Percentiles rank a stretch among this genome's conserved stretches.
These are phyloP conservation scores for Scomber japonicus DNA, from an alignment of 2,113 vertebrate genomes.

Conservation along the genomic window DNA sequence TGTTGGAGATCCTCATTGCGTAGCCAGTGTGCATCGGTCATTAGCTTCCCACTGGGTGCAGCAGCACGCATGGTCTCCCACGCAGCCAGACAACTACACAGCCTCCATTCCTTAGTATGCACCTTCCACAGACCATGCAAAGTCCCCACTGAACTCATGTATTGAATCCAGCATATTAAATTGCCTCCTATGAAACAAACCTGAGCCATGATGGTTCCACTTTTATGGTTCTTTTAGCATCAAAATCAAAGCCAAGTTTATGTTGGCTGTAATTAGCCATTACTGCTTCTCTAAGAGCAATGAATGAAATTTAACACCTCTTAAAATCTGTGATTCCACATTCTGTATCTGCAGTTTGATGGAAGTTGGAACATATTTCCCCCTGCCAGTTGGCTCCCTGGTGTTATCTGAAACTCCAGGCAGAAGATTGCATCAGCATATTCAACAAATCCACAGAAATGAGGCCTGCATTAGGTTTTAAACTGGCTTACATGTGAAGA, in stretches of 20 bases:
- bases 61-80: slow-evolving; percentile 69
- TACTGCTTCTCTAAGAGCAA: slow-evolving; percentile 26
- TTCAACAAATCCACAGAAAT: slow-evolving; percentile 54
- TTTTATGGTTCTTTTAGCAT: neutral
- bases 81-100: slow-evolving; percentile 54
- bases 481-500: slow-evolving; percentile 35
- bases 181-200: slow-evolving; percentile 26
- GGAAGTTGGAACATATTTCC: slow-evolving; percentile 39
- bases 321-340: slow-evolving; percentile 23
- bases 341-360: slow-evolving; percentile 43
- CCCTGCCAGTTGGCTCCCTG: slow-evolving; percentile 36
- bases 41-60: slow-evolving; percentile 75
- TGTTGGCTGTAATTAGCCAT: neutral
- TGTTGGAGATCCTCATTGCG: slow-evolving; percentile 44
- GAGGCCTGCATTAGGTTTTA: neutral
- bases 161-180: slow-evolving; percentile 44
- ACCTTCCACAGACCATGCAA: slow-evolving; percentile 52
- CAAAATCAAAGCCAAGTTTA: slow-evolving; percentile 14
- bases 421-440: slow-evolving; percentile 71
- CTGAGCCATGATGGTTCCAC: neutral
- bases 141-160: slow-evolving; percentile 28
- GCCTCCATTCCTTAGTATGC: slow-evolving; percentile 47
- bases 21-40: slow-evolving; percentile 62
- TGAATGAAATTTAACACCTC: slow-evolving; percentile 15
- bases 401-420: slow-evolving; percentile 55